Conservation (phyloP, 1,140 invertebrate genomes). For the Neotoxoptera formosana region DNA sequence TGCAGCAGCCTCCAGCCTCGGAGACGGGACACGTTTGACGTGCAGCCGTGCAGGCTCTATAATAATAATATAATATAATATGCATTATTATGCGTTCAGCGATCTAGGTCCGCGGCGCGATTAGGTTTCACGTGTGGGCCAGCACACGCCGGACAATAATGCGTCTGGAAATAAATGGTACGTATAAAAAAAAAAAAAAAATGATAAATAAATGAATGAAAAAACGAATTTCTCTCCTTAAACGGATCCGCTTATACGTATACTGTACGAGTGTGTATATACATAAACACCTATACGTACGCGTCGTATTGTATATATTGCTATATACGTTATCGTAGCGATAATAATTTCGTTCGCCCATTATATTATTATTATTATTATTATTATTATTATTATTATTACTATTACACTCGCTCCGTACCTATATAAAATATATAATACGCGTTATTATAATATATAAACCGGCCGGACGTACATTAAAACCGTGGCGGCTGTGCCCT, state of each 20-base stretch:
- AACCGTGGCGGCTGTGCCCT: not conserved
- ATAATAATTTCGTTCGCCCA: not conserved
- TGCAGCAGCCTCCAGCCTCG: too few species aligned
- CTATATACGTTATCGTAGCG: too few species aligned
- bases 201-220: not conserved
- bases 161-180: not conserved
- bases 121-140: not conserved
- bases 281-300: not conserved
- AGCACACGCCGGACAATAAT: not conserved
- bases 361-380: not conserved
- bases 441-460: too few species aligned
- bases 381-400: conserved; percentile 1
- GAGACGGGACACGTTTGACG: not conserved
- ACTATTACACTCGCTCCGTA: not conserved
- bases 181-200: not conserved
- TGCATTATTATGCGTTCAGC: not conserved
- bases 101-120: not conserved
- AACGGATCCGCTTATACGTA: not conserved
- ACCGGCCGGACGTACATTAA: not conserved
- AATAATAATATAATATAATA: not conserved
- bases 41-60: not conserved
- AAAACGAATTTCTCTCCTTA: not conserved
- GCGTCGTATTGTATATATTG: too few species aligned
- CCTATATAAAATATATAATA: not conserved
- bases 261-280: not conserved